Evolutionary conservation across 2,888 invertebrate species (phyloP).

Genomic region (Neoascia interrupta): DNA sequence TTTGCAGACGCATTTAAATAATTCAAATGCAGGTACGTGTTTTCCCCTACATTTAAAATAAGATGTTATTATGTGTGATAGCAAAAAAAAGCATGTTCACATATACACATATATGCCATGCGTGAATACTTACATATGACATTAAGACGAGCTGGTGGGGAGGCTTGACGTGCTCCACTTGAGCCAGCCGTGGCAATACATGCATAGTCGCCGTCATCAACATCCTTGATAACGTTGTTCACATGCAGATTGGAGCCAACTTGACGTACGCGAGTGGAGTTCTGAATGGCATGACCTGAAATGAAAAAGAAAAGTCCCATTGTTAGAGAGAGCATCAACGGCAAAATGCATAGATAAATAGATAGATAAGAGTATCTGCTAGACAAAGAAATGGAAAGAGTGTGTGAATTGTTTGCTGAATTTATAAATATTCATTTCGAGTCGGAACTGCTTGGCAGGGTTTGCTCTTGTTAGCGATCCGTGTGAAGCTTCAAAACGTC

Average conservation of each 20-base stretch:
- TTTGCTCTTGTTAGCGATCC: not conserved
- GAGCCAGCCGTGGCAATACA: slow-evolving; percentile 78
- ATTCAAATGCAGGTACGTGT: no score
- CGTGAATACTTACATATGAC: slow-evolving; percentile 77
- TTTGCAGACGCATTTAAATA: no score
- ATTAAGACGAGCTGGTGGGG: slow-evolving; percentile 78
- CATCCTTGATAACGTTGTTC: slow-evolving; percentile 75
- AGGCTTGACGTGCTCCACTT: slow-evolving; percentile 79
- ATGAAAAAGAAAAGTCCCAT: slow-evolving; percentile 62
- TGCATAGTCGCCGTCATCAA: slow-evolving; percentile 78
- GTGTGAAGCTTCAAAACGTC: slow-evolving; percentile 21
- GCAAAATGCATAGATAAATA: slow-evolving; percentile 20
- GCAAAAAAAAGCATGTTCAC: no score
- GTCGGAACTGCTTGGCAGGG: slow-evolving; percentile 30
- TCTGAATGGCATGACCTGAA: slow-evolving; percentile 77
- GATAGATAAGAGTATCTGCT: slow-evolving; percentile 10
- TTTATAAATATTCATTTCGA: slow-evolving; percentile 57
- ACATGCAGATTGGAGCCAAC: slow-evolving; percentile 78
- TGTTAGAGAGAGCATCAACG: slow-evolving; percentile 44
- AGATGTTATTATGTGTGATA: no score
- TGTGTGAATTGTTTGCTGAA: slow-evolving; percentile 38
- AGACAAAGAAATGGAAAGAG: not conserved
- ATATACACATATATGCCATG: not conserved
- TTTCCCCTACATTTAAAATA: no score
- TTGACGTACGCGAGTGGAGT: slow-evolving; percentile 77